These are phyloP conservation scores for Leptocoma aspasia DNA, from an alignment of 2,113 vertebrate species.

Conservation along the genomic window DNA sequence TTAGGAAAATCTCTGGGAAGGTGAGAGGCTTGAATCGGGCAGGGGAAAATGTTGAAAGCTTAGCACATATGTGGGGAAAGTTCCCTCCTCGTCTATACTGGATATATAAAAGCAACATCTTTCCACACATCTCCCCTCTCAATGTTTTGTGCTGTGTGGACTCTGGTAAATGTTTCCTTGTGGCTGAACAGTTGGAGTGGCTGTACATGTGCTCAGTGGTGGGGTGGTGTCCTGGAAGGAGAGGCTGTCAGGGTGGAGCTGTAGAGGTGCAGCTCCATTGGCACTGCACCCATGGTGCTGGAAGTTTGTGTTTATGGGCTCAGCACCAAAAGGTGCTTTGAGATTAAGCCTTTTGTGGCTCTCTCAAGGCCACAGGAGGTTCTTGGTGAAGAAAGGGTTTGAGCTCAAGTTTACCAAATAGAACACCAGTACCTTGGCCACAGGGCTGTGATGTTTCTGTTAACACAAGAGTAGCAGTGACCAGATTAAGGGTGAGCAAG, in stretches of 20 bases:
- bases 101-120: background rate
- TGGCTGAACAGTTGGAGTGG: background rate
- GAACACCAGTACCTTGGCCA: background rate
- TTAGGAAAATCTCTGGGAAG: background rate
- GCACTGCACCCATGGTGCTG: background rate
- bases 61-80: background rate
- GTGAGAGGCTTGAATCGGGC: background rate
- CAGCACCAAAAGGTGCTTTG: background rate
- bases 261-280: background rate
- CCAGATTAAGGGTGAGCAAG: background rate
- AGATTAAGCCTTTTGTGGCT: background rate
- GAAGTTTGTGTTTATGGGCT: background rate
- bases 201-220: accelerated
- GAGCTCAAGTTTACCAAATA: background rate
- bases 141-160: background rate
- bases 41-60: background rate
- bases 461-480: background rate
- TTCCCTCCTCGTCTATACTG: background rate
- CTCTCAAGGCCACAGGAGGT: background rate
- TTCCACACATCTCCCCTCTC: background rate
- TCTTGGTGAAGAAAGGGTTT: background rate
- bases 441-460: background rate
- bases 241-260: background rate
- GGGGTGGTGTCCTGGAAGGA: background rate
- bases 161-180: background rate